Percentiles rank a stretch among this genome's conserved stretches.
Conservation (phyloP, 1,140 invertebrate species). For the Drosophila kikkawai region DNA sequence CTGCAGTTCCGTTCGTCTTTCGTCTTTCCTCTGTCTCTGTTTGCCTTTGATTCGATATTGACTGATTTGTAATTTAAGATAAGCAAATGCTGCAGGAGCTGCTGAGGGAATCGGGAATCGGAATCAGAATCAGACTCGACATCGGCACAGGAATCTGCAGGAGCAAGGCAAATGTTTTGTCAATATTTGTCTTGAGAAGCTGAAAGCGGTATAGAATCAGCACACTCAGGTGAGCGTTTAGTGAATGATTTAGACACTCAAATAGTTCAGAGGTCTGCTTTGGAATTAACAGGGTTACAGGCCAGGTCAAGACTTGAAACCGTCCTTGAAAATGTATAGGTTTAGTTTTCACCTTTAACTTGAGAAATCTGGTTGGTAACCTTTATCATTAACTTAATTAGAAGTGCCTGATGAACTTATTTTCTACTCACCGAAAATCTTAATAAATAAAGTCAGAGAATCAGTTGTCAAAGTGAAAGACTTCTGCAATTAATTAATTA, state of each 20-base stretch:
- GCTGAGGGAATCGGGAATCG: constrained; percentile 5
- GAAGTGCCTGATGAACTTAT: too few species aligned
- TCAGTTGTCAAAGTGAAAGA: too few species aligned
- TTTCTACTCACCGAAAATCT: too few species aligned
- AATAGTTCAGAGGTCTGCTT: not conserved
- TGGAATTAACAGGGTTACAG: not conserved
- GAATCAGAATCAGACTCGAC: not conserved
- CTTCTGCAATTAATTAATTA: too few species aligned
- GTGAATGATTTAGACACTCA: constrained; percentile 10
- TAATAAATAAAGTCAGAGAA: too few species aligned
- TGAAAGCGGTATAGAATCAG: constrained; percentile 7
- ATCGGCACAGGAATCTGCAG: constrained; percentile 1
- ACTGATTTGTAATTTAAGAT: constrained; percentile 83
- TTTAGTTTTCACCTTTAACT: not conserved
- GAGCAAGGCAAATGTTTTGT: constrained; percentile 72
- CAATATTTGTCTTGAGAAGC: constrained; percentile 67
- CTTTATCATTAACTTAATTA: not conserved
- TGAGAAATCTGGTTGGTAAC: not conserved
- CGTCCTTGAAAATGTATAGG: not conserved
- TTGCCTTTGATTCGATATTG: constrained; percentile 77
- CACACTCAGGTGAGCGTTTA: constrained; percentile 40
- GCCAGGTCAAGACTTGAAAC: too few species aligned
- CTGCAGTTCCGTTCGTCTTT: constrained; percentile 12
- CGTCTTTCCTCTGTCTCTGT: constrained; percentile 44
- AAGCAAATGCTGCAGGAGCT: constrained; percentile 67